Evolutionary conservation across 2,797 vertebrate species (phyloP), one percentile per base, ranked within the genome.

Genomic region (Poeciliopsis turneri): DNA sequence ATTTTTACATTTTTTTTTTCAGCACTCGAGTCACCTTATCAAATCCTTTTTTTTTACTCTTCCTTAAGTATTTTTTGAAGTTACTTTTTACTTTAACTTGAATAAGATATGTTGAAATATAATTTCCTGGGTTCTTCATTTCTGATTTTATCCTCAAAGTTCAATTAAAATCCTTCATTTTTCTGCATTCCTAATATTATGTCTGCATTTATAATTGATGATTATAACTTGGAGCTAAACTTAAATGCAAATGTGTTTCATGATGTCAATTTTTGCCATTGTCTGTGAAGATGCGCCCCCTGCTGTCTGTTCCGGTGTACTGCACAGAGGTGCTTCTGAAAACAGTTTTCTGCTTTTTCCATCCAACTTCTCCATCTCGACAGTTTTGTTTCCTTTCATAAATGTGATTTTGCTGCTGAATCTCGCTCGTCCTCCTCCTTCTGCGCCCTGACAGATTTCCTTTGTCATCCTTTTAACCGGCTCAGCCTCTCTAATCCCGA

Each of bases 391-490:
- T 0, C 13, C 1, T 36, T 33, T 2, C 25, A 0, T 18, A 20
- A 36, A 8, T 36, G 4, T 23, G 74, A 10, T 15, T 75, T 55
- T 7, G 16, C 5, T 53, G 1, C 25, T 81, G 45, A 82, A 18
- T 12, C 69, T 45, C 53, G 64, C 75, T 33, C 55, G 76, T 74
- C 77, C 72, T 47, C 76, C 86, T 82, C 80, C 84, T 77, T 89
- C 88, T 88, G 84, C 91, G 81, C 86, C 84, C 72, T 47, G 87
- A 85, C 61, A 94, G 90, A 91, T 93, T 90, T 91, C 89, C 89
- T 12, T 86, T 84, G 90, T 94, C 94, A 94, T 94, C 94, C 94
- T 81, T 94, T 90, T 95, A 95, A 95, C 90, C 92, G 93, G 94
- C 92, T 95, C 92, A 95, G 75, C 92, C 82, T 23, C 80, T 89